Conservation (phyloP, 1,140 invertebrate genomes). For the Hydropsyche tenuis region DNA sequence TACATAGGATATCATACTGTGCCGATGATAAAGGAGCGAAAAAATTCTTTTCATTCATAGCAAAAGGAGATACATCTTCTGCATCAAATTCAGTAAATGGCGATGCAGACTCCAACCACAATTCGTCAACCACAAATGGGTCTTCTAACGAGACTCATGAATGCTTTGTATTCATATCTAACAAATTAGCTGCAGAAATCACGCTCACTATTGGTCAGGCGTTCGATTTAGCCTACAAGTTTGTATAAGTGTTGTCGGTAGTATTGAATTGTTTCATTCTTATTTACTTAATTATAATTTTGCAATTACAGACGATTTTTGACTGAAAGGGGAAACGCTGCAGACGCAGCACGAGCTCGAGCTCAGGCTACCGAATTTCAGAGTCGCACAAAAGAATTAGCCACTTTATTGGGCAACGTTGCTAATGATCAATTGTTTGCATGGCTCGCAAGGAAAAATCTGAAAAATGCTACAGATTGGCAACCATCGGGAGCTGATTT, state of each 20-base stretch:
- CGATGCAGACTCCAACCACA: constrained; percentile 7
- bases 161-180: constrained; percentile 96
- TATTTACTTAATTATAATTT: neutral
- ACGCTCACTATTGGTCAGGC: constrained; percentile 97
- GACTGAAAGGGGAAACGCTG: constrained; percentile 45
- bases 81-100: constrained; percentile 48
- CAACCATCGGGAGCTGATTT: constrained; percentile 24
- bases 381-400: constrained; percentile 38
- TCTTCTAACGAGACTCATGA: constrained; percentile 77
- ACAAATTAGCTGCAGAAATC: constrained; percentile 95
- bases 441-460: constrained; percentile 37
- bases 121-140: constrained; percentile 25
- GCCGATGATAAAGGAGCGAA: constrained; percentile 98
- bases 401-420: constrained; percentile 34
- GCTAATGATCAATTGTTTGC: constrained; percentile 29
- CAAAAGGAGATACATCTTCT: constrained; percentile 79
- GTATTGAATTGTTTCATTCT: neutral
- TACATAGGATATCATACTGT: constrained; percentile 98
- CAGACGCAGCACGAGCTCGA: constrained; percentile 37
- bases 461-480: constrained; percentile 45
- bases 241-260: constrained; percentile 22
- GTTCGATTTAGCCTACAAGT: constrained; percentile 95
- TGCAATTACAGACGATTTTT: constrained; percentile 42
- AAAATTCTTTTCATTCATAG: constrained; percentile 95
- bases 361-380: constrained; percentile 43